These are phyloP conservation scores for Phyllostomus discolor DNA, from an alignment of 2,113 vertebrate genomes.

Conservation along the genomic window DNA sequence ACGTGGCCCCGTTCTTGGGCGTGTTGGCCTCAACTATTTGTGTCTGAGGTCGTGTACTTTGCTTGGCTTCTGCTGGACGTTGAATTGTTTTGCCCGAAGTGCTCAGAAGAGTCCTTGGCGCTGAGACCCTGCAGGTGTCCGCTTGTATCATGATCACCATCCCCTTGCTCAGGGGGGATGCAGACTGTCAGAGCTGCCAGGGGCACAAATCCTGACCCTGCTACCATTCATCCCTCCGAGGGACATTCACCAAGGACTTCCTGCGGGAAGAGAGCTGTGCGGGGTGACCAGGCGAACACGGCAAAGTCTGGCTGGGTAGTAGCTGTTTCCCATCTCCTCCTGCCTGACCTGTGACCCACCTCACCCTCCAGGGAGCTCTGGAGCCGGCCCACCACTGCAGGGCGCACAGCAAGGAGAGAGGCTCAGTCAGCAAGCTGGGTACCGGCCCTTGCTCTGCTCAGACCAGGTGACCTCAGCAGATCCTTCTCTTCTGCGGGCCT, in stretches of 20 bases:
- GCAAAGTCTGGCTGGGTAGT: neutral
- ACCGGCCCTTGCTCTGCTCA: neutral
- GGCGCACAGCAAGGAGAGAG: neutral
- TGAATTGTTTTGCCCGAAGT: neutral
- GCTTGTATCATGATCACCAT: accelerated
- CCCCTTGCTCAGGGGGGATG: neutral
- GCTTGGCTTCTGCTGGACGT: neutral
- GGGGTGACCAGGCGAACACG: neutral
- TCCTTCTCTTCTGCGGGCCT: neutral
- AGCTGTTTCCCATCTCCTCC: neutral
- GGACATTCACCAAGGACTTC: neutral
- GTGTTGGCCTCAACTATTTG: no score
- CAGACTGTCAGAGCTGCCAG: neutral
- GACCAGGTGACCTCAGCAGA: neutral
- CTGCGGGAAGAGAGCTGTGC: neutral
- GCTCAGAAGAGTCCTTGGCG: neutral
- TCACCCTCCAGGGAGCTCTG: neutral
- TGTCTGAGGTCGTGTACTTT: neutral
- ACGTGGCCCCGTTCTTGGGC: neutral
- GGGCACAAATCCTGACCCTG: neutral
- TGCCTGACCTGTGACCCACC: neutral
- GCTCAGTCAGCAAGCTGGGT: neutral
- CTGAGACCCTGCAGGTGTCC: neutral
- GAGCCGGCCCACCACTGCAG: neutral
- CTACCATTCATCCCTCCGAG: neutral